Conservation (phyloP, 2,797 vertebrate species). For the Rhinophrynus dorsalis region DNA sequence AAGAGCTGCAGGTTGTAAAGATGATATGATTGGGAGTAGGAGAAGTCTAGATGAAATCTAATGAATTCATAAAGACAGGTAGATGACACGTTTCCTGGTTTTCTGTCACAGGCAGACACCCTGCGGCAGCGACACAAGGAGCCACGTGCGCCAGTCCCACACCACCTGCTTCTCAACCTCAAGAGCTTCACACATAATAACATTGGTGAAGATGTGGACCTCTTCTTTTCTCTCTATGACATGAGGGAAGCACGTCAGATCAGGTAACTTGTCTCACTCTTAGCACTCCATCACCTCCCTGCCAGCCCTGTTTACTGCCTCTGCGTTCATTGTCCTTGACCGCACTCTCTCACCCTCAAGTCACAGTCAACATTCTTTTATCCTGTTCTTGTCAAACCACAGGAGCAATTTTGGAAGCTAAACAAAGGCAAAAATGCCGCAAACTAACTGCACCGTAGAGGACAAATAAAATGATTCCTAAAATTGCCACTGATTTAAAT, state of each 20-base stretch:
- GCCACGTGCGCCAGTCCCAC: constrained; percentile 87
- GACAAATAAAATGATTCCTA: too few relatives aligned
- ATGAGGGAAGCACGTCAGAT: constrained; percentile 95
- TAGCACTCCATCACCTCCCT: neutral
- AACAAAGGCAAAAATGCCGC: too few relatives aligned
- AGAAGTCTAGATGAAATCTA: too few relatives aligned
- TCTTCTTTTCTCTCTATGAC: constrained; percentile 94
- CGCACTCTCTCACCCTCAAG: neutral
- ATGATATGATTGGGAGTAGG: too few relatives aligned
- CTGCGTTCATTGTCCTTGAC: neutral
- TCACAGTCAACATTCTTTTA: neutral
- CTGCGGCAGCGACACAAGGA: constrained; percentile 89
- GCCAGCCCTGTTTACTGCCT: neutral
- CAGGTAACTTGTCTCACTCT: too few relatives aligned
- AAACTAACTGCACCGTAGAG: too few relatives aligned
- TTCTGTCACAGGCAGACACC: constrained; percentile 79
- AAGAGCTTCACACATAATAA: constrained; percentile 99
- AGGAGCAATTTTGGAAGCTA: too few relatives aligned
- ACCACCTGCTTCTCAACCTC: constrained; percentile 95
- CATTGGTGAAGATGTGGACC: constrained; percentile 94
- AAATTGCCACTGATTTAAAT: too few relatives aligned
- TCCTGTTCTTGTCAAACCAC: too few relatives aligned
- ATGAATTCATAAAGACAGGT: neutral
- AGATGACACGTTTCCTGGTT: constrained; percentile 22
- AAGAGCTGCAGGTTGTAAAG: too few relatives aligned